Evolutionary conservation across 2,797 vertebrate species (phyloP).

Genomic region (Hypotaenidia philippensis): DNA sequence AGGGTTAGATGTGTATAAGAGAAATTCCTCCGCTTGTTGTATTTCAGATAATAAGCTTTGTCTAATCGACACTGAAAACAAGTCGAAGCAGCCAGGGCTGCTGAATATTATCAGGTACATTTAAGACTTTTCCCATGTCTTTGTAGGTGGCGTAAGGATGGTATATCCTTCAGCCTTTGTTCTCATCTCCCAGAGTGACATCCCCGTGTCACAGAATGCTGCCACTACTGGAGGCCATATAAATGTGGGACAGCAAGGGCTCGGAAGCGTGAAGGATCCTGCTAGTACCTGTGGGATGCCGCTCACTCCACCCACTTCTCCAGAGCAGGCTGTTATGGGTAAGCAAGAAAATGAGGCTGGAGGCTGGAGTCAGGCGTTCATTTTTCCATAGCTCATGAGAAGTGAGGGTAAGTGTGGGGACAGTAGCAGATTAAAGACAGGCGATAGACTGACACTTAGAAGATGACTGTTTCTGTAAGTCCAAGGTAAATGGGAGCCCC

Average conservation of each 20-base stretch:
- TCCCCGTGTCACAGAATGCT: constrained; percentile 88
- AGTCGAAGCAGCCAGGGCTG: neutral
- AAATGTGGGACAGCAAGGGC: constrained; percentile 78
- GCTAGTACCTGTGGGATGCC: constrained; percentile 91
- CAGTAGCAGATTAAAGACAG: neutral
- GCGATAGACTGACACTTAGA: neutral
- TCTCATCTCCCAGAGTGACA: constrained; percentile 94
- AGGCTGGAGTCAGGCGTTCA: neutral
- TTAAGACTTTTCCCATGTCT: neutral
- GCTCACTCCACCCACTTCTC: constrained; percentile 95
- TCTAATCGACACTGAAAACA: neutral
- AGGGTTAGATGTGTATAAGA: neutral
- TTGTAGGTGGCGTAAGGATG: constrained; percentile 95
- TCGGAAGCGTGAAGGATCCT: constrained; percentile 88
- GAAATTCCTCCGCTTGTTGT: neutral
- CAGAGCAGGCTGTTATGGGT: constrained; percentile 92
- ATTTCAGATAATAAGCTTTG: neutral
- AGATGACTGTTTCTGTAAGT: neutral
- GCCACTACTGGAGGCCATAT: constrained; percentile 80
- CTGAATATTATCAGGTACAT: neutral
- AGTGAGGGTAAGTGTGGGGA: neutral
- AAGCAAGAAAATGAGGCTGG: neutral
- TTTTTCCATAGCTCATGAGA: neutral
- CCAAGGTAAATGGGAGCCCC: neutral
- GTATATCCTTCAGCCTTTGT: constrained; percentile 97